A percentile compares a stretch with the other conserved stretches of the same genome.
These are phyloP conservation scores for Chrysolina americana DNA, from an alignment of 2,888 invertebrate genomes.

Conservation along the genomic window DNA sequence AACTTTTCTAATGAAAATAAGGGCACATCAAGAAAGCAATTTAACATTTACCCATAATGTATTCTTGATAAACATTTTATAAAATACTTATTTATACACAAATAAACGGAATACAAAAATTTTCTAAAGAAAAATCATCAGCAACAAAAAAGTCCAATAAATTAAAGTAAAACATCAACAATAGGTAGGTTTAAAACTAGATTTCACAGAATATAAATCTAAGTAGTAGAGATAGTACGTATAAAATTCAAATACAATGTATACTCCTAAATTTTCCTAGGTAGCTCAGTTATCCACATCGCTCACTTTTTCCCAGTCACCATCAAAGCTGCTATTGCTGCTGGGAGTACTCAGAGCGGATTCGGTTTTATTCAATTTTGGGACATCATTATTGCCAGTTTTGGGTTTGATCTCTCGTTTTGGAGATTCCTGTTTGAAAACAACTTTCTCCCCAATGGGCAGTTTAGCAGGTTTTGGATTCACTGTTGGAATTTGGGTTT, in stretches of 20 bases:
- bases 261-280: slow-evolving; percentile 6
- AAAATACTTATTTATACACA: slow-evolving; percentile 53
- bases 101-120: slow-evolving; percentile 50
- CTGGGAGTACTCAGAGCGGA: slow-evolving; percentile 60
- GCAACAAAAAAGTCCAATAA: slow-evolving; percentile 43
- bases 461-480: slow-evolving; percentile 51
- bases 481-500: slow-evolving; percentile 50
- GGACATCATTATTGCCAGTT: slow-evolving; percentile 43
- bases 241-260: slow-evolving; percentile 25
- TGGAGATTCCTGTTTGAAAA: slow-evolving; percentile 55
- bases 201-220: slow-evolving; percentile 22
- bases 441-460: slow-evolving; percentile 48
- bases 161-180: slow-evolving; percentile 44
- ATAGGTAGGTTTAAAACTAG: slow-evolving; percentile 31
- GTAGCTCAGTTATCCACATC: slow-evolving; percentile 48
- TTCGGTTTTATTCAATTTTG: slow-evolving; percentile 59
- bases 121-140: slow-evolving; percentile 40
- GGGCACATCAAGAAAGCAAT: neutral
- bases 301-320: slow-evolving; percentile 69
- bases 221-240: slow-evolving; percentile 21
- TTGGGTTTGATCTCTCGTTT: slow-evolving; percentile 42
- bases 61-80: slow-evolving; percentile 51
- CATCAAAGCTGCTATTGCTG: slow-evolving; percentile 67
- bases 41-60: slow-evolving; percentile 37
- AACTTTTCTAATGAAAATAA: neutral